A percentile compares a stretch with the other conserved stretches of the same genome.
Evolutionary conservation across 2,797 vertebrate genomes (phyloP).

Genomic region (Morus bassanus): DNA sequence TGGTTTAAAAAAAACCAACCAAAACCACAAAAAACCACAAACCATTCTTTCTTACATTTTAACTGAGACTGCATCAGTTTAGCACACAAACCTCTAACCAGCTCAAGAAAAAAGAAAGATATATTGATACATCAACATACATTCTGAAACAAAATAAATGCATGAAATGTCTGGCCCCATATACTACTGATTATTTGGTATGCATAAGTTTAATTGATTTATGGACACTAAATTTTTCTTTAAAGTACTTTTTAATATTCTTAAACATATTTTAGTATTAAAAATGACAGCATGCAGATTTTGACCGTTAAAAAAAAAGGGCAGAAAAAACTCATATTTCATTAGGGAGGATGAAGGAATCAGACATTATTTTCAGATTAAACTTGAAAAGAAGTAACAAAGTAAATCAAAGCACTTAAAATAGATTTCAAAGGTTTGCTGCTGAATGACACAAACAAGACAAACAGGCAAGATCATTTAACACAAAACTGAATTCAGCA

Average conservation of each 20-base stretch:
- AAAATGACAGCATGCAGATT: constrained; percentile 51
- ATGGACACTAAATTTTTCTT: constrained; percentile 27
- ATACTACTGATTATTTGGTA: not conserved
- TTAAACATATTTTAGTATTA: constrained; percentile 31
- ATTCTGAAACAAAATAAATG: not conserved
- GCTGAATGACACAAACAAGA: constrained; percentile 51
- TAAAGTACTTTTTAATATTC: constrained; percentile 49
- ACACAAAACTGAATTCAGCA: not conserved
- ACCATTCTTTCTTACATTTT: not conserved
- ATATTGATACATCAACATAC: not conserved
- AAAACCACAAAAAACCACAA: too few relatives aligned
- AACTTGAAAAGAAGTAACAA: constrained; percentile 18
- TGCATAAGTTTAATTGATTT: constrained; percentile 64
- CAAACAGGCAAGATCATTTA: constrained; percentile 47
- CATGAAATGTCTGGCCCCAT: not conserved
- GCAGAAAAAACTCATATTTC: constrained; percentile 8
- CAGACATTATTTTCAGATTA: constrained; percentile 35
- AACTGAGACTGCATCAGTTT: not conserved
- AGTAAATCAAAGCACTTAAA: constrained; percentile 39
- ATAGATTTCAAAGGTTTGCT: constrained; percentile 46
- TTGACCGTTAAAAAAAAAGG: constrained; percentile 19
- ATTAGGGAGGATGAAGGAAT: constrained; percentile 33
- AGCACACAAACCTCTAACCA: not conserved
- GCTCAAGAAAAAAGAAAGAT: not conserved
- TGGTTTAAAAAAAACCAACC: not conserved